Evolutionary conservation across 2,113 vertebrate species (phyloP).

Genomic region (Vulpes ferrilata): DNA sequence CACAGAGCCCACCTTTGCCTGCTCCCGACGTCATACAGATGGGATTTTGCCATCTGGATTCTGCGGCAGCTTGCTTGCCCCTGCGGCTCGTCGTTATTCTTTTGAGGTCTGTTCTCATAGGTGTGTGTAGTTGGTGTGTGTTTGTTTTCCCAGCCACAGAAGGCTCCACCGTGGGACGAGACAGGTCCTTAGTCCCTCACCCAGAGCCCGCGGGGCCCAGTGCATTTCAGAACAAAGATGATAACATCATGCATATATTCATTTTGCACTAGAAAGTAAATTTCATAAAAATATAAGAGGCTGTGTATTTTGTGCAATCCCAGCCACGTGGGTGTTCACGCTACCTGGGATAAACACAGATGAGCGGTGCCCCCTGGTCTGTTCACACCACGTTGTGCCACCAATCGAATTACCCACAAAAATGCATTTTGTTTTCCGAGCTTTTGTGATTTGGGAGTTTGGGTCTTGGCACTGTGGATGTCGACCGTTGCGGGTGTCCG

Average conservation of each 20-base stretch:
- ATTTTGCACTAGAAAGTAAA: neutral
- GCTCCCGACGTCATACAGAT: rapidly evolving
- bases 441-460: neutral
- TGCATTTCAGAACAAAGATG: neutral
- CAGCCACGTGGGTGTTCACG: rapidly evolving
- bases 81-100: rapidly evolving
- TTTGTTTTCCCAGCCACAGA: neutral
- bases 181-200: rapidly evolving
- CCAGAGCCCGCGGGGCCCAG: rapidly evolving
- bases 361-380: rapidly evolving
- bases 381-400: rapidly evolving
- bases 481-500: rapidly evolving
- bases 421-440: neutral
- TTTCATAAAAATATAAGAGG: rapidly evolving
- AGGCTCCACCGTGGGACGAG: rapidly evolving
- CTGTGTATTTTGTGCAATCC: rapidly evolving
- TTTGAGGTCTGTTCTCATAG: rapidly evolving
- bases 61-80: neutral
- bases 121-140: rapidly evolving
- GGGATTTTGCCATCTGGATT: rapidly evolving
- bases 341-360: no score
- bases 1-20: rapidly evolving
- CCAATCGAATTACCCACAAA: neutral
- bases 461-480: rapidly evolving
- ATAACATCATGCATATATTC: rapidly evolving